Evolutionary conservation across 2,113 vertebrate species (phyloP).

Genomic region (Cinclus mexicanus): DNA sequence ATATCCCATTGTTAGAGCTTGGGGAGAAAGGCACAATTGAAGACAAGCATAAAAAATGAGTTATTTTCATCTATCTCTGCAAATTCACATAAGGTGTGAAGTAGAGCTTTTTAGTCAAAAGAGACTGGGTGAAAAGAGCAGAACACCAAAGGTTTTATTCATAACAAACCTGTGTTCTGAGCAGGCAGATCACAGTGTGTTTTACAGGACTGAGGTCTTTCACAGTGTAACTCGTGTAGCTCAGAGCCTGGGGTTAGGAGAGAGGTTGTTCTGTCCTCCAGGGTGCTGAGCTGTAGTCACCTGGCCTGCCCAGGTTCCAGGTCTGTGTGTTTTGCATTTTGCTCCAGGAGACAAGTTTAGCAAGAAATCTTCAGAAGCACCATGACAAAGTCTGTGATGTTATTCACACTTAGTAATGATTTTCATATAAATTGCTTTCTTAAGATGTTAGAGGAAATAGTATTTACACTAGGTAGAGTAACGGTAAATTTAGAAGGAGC

Average conservation of each 20-base stretch:
- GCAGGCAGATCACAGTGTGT: background rate
- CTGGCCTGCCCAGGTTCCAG: background rate
- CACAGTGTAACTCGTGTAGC: background rate
- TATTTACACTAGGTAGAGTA: constrained; percentile 66
- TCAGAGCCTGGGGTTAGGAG: background rate
- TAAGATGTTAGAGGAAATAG: background rate
- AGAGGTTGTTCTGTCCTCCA: background rate
- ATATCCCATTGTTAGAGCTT: background rate
- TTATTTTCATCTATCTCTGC: background rate
- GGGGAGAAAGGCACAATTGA: background rate
- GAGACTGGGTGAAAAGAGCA: background rate
- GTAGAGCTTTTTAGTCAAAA: background rate
- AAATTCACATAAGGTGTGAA: background rate
- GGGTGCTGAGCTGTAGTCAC: background rate
- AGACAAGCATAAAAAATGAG: background rate
- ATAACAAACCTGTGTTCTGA: background rate
- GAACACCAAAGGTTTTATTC: background rate
- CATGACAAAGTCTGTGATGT: background rate
- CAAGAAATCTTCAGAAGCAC: background rate
- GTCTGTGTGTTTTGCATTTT: background rate
- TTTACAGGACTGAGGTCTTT: background rate
- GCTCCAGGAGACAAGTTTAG: background rate
- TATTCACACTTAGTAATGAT: background rate
- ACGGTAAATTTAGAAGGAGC: constrained; percentile 68
- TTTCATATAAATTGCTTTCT: background rate